A percentile compares a stretch with the other conserved stretches of the same genome.
These are phyloP conservation scores for Synanthedon tipuliformis DNA, from an alignment of 2,888 invertebrate genomes.

Conservation along the genomic window DNA sequence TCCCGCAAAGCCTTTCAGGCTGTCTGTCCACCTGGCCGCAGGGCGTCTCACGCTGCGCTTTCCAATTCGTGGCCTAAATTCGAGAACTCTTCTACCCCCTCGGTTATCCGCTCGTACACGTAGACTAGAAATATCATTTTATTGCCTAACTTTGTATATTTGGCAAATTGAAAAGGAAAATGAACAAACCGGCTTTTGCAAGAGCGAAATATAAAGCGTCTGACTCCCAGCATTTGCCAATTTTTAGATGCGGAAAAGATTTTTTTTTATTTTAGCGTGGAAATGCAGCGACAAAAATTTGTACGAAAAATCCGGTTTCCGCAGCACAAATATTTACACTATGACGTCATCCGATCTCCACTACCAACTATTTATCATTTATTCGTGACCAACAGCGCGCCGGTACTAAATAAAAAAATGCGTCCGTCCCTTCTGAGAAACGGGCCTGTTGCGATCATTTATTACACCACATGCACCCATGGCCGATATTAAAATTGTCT, in stretches of 20 bases:
- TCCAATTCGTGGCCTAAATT: too few species aligned
- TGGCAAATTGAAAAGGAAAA: too few species aligned
- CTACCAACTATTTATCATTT: slow-evolving; percentile 49
- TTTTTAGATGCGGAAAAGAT: background rate
- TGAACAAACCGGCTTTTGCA: too few species aligned
- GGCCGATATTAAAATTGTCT: slow-evolving; percentile 13
- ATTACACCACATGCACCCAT: slow-evolving; percentile 50
- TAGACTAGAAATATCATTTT: too few species aligned
- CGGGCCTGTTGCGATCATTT: slow-evolving; percentile 56
- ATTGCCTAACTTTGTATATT: too few species aligned
- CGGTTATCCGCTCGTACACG: too few species aligned
- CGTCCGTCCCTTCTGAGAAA: slow-evolving; percentile 49
- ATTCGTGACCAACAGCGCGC: slow-evolving; percentile 46
- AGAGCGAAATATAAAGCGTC: background rate
- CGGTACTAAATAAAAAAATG: slow-evolving; percentile 26
- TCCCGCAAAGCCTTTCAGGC: too few species aligned
- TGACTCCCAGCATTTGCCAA: background rate
- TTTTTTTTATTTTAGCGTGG: background rate
- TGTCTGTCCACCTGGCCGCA: too few species aligned
- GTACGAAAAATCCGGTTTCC: slow-evolving; percentile 3
- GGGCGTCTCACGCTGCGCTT: too few species aligned
- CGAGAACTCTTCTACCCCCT: too few species aligned
- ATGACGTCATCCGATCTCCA: slow-evolving; percentile 39
- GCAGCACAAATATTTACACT: slow-evolving; percentile 11
- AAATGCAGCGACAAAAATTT: background rate